Evolutionary conservation across 2,797 vertebrate genomes (phyloP), one percentile per base, ranked within the genome.

Genomic region (Philypnodon macrostomus): DNA sequence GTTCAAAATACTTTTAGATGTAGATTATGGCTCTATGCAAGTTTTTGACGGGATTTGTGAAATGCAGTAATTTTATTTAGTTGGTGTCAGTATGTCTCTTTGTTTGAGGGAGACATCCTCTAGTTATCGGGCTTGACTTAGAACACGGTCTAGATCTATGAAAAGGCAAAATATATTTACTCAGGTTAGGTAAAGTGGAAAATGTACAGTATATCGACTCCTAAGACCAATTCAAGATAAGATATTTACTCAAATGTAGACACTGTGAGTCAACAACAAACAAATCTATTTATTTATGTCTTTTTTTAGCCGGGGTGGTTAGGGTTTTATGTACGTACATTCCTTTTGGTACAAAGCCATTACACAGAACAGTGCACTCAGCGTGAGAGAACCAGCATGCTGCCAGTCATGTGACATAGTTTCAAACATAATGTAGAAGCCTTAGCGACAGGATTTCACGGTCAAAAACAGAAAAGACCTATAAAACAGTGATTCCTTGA

Each of bases 361-460:
- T 14, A 47, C 45, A 47, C 32, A 44, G 8, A 27, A 44, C 26
- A 30, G 41, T 44, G 41, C 26, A 30, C 41, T 14, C 41, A 44
- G 41, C 26, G 26, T 44, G 41, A 17, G 41, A 14, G 4, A n/a
- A 17, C 41, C 41, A 44, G 41, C 41, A 30, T 4, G 41, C 41
- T 44, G 41, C 41, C 41, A 30, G 41, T 44, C 41, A 44, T 44
- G 41, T 44, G 41, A 44, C 41, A 44, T 38, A 21, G 35, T 39
- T 39, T 27, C 14, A 29, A 5, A 19, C 29, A 27, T 46, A 30
- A 45, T 44, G 41, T 30, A 44, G 41, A 26, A 44, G 26, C 41
- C 26, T 44, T 44, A 44, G 40, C 24, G 26, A 44, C 40, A 44
- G 16, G 24, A 44, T 44, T 44, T 44, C 40, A 44, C 40, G 26